Conservation (phyloP, 1,140 invertebrate genomes). For the Geopemphigus sp. region DNA sequence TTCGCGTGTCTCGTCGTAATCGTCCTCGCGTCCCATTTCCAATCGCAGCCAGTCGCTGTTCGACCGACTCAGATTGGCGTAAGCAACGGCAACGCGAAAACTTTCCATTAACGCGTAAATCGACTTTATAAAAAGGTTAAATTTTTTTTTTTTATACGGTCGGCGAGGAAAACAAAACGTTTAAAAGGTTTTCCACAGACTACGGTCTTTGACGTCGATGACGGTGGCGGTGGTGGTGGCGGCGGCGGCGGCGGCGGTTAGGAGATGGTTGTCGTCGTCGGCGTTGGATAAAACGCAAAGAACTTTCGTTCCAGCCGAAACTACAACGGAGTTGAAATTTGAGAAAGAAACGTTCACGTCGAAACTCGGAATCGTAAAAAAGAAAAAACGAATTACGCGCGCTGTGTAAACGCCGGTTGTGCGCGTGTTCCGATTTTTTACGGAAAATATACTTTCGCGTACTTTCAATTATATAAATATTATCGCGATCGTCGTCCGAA, state of each 20-base stretch:
- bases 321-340: too few relatives aligned
- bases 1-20: not conserved
- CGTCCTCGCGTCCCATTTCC: not conserved
- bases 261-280: too few relatives aligned
- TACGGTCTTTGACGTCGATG: not conserved
- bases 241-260: not conserved
- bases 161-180: not conserved
- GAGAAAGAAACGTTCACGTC: not conserved
- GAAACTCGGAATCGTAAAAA: not conserved
- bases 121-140: not conserved
- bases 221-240: too few relatives aligned
- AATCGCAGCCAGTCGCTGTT: not conserved
- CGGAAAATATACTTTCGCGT: too few relatives aligned
- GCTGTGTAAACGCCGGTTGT: too few relatives aligned
- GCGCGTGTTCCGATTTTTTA: too few relatives aligned
- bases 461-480: too few relatives aligned
- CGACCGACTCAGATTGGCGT: not conserved
- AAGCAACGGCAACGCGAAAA: not conserved
- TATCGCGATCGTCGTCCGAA: too few relatives aligned
- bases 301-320: not conserved
- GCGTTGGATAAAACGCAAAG: not conserved
- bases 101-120: conserved; percentile 22
- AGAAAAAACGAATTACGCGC: too few relatives aligned
- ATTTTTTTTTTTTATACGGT: not conserved
- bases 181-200: not conserved